Evolutionary conservation across 2,113 vertebrate genomes (phyloP), one percentile per base, ranked within the genome.

Genomic region (Picathartes gymnocephalus): DNA sequence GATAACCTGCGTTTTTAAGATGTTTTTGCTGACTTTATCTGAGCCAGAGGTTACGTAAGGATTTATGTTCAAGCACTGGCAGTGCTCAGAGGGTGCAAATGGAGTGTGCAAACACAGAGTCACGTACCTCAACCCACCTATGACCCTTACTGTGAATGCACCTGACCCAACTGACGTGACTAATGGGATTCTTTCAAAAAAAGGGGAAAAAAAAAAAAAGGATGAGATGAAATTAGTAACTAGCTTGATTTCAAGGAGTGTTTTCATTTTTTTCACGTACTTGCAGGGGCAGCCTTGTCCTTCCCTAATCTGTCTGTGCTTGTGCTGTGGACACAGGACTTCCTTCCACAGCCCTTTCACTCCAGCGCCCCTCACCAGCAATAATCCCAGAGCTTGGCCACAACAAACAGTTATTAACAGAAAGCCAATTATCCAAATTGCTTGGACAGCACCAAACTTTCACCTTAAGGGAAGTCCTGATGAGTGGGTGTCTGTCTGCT

Each of bases 341-440:
- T 35, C 18, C 39, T 22, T 68, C 45, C 81, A 53, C 50, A 69
- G 61, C 50, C 44, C 81, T 71, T 81, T 61, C 81, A 58, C 35
- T 86, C 30, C 72, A 69, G 30, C 77, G 86, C 27, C 81, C 42
- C 73, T 88, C 81, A 71, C 10, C 30, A 89, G 44, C 47, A 81
- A 35, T 73, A 92, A 93, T 73, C 88, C 35, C 44, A 35, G 2
- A 61, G 30, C 2, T 68, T 94, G 51, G 37, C 56, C 74, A 79
- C 60, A 89, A 80, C 87, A 81, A 61, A 51, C 21, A 60, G 51
- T 73, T 88, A 56, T 39, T 95, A 77, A 68, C 37, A 74, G 76
- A 92, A 90, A 95, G 86, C 78, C 87, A 92, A 78, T 95, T 93
- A 87, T 73, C 77, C 76, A 93, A 80, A 88, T 47, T 48, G 50